Percentiles rank a stretch among this genome's conserved stretches.
Conservation (phyloP, 1,140 invertebrate species). For the Ganaspis sp. region DNA sequence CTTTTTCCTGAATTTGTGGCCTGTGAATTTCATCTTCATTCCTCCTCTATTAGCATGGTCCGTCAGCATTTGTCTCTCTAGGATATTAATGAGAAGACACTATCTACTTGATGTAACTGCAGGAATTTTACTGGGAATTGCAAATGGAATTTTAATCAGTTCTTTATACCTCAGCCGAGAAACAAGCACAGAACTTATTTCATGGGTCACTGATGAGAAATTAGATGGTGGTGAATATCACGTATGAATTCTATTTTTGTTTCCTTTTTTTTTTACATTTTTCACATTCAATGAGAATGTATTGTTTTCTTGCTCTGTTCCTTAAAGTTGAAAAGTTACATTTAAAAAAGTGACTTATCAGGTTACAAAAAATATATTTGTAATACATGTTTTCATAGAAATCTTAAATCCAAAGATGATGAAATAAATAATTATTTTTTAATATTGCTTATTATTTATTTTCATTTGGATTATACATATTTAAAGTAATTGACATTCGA, state of each 20-base stretch:
- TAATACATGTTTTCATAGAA: background rate
- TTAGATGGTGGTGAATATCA: conserved; percentile 78
- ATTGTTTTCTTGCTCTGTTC: no score
- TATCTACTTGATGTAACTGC: conserved; percentile 90
- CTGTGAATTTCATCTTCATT: conserved; percentile 79
- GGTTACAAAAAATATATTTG: background rate
- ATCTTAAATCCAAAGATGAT: background rate
- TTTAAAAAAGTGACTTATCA: background rate
- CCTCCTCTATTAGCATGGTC: conserved; percentile 86
- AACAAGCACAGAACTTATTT: conserved; percentile 75
- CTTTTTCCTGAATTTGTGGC: conserved; percentile 82
- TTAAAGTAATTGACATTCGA: background rate
- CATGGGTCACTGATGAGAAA: conserved; percentile 78
- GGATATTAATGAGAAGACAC: conserved; percentile 89
- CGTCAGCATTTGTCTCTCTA: conserved; percentile 84
- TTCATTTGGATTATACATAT: background rate
- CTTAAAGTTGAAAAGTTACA: background rate
- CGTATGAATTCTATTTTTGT: conserved; percentile 60
- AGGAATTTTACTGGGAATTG: conserved; percentile 86
- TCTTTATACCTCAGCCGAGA: conserved; percentile 82
- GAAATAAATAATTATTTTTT: background rate
- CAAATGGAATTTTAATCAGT: conserved; percentile 82
- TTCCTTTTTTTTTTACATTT: background rate
- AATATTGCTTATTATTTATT: background rate
- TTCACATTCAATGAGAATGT: no score